Percentiles rank a stretch among this genome's conserved stretches.
phyloP scores from a whole-genome alignment of 2,888 invertebrate genomes.

The Eucriotettix oculatus region DNA sequence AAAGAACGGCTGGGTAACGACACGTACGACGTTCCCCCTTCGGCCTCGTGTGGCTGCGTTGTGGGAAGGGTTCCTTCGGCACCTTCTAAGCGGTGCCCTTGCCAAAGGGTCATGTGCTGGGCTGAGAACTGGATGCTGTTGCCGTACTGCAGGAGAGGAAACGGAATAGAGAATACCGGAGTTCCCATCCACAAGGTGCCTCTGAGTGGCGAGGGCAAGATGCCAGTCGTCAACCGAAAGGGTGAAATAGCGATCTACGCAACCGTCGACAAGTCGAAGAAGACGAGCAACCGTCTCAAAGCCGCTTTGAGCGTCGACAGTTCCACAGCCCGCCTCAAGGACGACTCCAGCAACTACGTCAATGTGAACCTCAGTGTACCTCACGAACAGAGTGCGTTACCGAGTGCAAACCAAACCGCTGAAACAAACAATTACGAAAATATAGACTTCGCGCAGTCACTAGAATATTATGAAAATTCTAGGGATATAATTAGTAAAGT shows the following conservation, averaged over 20 bases:
- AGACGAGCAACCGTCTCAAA: constrained; percentile 32
- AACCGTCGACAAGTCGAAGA: constrained; percentile 50
- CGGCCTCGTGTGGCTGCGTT: constrained; percentile 26
- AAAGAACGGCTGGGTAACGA: neutral
- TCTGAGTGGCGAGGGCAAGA: constrained; percentile 36
- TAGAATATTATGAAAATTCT: constrained; percentile 63
- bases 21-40: constrained; percentile 15
- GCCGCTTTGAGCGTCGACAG: neutral
- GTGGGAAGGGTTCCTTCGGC: neutral
- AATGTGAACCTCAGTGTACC: constrained; percentile 25
- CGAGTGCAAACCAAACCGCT: constrained; percentile 3
- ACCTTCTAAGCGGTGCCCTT: constrained; percentile 13
- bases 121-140: constrained; percentile 42
- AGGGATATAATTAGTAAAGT: constrained; percentile 44
- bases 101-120: constrained; percentile 44
- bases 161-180: constrained; percentile 31
- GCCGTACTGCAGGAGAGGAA: constrained; percentile 39
- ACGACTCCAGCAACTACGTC: constrained; percentile 39
- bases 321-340: neutral
- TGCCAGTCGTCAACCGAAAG: constrained; percentile 33
- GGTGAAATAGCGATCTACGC: constrained; percentile 47
- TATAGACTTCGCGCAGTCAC: constrained; percentile 56
- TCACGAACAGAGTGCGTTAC: neutral
- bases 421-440: constrained; percentile 23
- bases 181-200: constrained; percentile 29